Evolutionary conservation across 2,113 vertebrate species (phyloP).

Genomic region (Sciurus niger): DNA sequence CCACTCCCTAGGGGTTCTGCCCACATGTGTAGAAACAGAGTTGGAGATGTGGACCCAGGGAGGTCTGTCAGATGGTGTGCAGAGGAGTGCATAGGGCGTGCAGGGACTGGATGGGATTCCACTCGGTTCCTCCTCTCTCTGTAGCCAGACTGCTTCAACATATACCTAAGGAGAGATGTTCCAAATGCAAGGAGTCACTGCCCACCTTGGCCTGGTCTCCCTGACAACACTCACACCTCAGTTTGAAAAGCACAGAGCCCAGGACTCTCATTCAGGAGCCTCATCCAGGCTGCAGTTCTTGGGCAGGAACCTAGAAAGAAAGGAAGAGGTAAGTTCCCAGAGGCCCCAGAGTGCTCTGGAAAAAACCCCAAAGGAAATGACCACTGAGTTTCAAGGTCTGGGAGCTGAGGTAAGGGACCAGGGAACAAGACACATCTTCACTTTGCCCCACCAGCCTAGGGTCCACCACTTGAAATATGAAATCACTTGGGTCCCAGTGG

Average conservation of each 20-base stretch:
- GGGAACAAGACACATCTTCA: neutral
- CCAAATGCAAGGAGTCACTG: neutral
- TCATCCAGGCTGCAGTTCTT: neutral
- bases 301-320: neutral
- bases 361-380: neutral
- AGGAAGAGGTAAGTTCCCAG: neutral
- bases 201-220: neutral
- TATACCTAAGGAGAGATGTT: conserved; percentile 74
- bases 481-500: conserved; percentile 80
- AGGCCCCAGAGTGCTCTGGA: neutral
- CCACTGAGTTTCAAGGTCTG: neutral
- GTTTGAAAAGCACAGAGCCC: neutral
- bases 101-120: too few relatives aligned
- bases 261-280: too few relatives aligned
- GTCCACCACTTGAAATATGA: neutral
- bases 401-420: neutral
- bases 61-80: too few relatives aligned
- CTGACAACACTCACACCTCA: neutral
- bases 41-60: neutral
- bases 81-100: too few relatives aligned
- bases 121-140: conserved; percentile 17
- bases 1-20: neutral
- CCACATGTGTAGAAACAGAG: neutral
- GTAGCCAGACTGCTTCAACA: conserved; percentile 77
- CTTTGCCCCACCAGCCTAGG: neutral